These are phyloP conservation scores for Noctuana brunneofusca DNA, from an alignment of 2,888 invertebrate species.

Conservation along the genomic window DNA sequence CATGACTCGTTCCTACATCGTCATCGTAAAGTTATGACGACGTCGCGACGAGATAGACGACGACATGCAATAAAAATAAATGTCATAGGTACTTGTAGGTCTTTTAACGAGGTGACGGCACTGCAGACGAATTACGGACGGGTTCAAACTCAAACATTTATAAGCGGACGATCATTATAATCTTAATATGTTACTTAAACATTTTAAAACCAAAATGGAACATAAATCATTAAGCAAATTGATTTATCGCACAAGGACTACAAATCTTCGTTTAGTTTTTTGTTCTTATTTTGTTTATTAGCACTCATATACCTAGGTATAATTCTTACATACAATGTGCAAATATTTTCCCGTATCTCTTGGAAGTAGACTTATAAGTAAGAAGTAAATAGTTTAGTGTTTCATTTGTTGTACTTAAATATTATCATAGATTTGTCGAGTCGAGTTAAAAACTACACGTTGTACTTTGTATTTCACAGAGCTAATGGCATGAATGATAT, in stretches of 20 bases:
- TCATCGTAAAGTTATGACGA: not conserved
- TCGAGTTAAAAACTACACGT: not conserved
- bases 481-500: not conserved
- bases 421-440: conserved; percentile 49
- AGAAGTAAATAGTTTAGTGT: conserved; percentile 44
- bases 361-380: conserved; percentile 43
- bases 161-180: too few species aligned
- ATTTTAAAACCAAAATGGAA: too few species aligned
- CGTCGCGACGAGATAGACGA: too few species aligned
- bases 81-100: too few species aligned
- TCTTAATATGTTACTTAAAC: too few species aligned
- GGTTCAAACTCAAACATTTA: too few species aligned
- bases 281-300: not conserved
- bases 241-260: not conserved
- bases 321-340: not conserved
- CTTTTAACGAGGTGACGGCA: too few species aligned
- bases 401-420: conserved; percentile 49
- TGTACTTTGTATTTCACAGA: not conserved
- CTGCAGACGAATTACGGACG: too few species aligned
- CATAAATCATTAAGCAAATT: not conserved
- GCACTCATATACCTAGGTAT: not conserved
- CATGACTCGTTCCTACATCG: not conserved
- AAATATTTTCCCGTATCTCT: conserved; percentile 3
- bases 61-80: too few species aligned
- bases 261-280: not conserved